Conservation (phyloP, 2,797 vertebrate genomes). For the Micrastur ruficollis region DNA sequence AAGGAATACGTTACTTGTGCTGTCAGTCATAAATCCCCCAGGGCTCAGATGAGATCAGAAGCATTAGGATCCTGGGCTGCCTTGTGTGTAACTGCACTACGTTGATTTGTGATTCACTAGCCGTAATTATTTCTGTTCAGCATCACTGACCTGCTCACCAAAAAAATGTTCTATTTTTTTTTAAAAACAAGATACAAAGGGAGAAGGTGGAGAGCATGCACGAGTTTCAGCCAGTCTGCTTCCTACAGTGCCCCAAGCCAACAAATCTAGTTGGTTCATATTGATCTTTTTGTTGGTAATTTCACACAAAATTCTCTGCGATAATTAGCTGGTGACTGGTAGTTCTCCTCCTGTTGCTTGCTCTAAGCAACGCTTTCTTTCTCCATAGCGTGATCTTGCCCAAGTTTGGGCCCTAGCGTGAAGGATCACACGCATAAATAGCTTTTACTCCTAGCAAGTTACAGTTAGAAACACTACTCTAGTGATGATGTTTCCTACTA, state of each 20-base stretch:
- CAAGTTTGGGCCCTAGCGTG: not conserved
- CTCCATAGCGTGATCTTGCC: not conserved
- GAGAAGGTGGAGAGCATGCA: not conserved
- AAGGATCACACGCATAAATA: not conserved
- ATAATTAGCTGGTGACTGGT: not conserved
- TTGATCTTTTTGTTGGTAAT: not conserved
- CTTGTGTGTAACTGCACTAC: not conserved
- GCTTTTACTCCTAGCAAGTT: not conserved
- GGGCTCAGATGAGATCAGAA: not conserved
- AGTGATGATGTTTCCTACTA: not conserved
- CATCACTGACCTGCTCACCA: not conserved
- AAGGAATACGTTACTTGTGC: not conserved
- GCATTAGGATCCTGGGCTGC: not conserved
- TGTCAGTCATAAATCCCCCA: not conserved
- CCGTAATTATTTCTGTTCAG: not conserved
- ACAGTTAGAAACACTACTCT: not conserved
- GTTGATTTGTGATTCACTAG: not conserved
- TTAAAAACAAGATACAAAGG: not conserved
- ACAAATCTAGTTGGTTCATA: not conserved
- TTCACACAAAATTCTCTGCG: not conserved
- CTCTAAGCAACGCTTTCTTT: not conserved
- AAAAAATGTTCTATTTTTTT: not conserved
- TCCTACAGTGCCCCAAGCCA: not conserved
- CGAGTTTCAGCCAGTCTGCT: not conserved
- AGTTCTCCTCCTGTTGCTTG: not conserved